phyloP scores from a whole-genome alignment of 2,888 invertebrate genomes.

The Papilio demoleus region DNA sequence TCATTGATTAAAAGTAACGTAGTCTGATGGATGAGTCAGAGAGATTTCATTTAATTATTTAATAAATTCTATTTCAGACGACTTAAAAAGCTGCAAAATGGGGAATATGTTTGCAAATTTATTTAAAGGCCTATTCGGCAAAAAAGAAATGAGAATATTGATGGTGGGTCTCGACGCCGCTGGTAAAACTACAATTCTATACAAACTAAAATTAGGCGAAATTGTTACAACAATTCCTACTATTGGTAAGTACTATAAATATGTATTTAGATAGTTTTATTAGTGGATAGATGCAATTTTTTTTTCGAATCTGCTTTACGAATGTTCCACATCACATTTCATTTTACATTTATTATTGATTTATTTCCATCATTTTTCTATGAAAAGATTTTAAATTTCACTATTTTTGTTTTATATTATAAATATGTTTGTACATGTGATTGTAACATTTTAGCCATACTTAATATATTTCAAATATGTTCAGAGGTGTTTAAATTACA shows the following conservation, averaged over 20 bases:
- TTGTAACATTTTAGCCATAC: neutral
- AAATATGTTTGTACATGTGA: neutral
- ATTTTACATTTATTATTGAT: neutral
- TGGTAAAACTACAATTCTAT: constrained; percentile 99
- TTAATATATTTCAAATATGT: neutral
- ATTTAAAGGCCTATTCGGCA: constrained; percentile 99
- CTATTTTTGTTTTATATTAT: neutral
- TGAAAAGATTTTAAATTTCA: neutral
- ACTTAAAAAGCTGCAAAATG: constrained; percentile 88
- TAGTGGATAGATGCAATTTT: neutral
- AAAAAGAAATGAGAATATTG: constrained; percentile 99
- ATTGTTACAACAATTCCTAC: constrained; percentile 99
- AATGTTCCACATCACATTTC: neutral
- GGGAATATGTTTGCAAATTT: constrained; percentile 98
- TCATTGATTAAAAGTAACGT: constrained; percentile 78
- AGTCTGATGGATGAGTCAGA: constrained; percentile 77
- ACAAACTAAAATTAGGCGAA: constrained; percentile 99
- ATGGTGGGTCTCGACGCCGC: constrained; percentile 99
- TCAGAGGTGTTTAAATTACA: no score
- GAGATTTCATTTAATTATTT: constrained; percentile 56
- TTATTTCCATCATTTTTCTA: neutral
- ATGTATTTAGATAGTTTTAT: neutral
- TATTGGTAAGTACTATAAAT: constrained; percentile 90
- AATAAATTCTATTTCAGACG: constrained; percentile 75
- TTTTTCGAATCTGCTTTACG: neutral